These are phyloP conservation scores for Pheosia gnoma DNA, from an alignment of 2,888 invertebrate genomes.

Conservation along the genomic window DNA sequence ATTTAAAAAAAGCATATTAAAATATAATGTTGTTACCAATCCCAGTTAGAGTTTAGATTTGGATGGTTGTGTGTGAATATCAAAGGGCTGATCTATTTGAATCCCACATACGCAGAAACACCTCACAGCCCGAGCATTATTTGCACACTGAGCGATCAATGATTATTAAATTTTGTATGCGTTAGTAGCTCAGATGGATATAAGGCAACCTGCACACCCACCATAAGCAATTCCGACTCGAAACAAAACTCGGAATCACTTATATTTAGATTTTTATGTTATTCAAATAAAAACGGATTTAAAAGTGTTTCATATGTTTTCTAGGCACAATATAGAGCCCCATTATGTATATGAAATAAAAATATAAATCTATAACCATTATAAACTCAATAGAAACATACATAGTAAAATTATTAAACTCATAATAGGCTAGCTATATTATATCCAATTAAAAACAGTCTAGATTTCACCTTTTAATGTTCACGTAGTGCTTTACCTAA, in stretches of 20 bases:
- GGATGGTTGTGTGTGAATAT: conserved; percentile 22
- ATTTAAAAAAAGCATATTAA: background rate
- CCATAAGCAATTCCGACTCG: background rate
- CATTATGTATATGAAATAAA: no score
- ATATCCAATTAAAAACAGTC: conserved; percentile 30
- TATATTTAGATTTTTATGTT: conserved; percentile 1
- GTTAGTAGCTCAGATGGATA: background rate
- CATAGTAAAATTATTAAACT: conserved; percentile 32
- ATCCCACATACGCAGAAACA: background rate
- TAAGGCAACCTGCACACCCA: background rate
- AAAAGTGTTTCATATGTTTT: background rate
- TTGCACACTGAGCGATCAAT: no score
- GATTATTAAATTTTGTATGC: no score
- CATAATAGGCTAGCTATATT: conserved; percentile 47
- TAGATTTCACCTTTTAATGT: conserved; percentile 39
- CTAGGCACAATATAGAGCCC: background rate
- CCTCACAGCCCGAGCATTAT: background rate
- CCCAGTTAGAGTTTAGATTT: background rate
- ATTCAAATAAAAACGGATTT: background rate
- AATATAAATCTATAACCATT: conserved; percentile 37
- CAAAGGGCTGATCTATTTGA: conserved; percentile 17
- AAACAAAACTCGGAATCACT: conserved; percentile 22
- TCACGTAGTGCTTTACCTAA: conserved; percentile 65
- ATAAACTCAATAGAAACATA: conserved; percentile 39
- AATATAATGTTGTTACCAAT: background rate